Base-by-base conservation (phyloP, 2,888 invertebrate genomes). In the Luffia ferchaultella region DNA sequence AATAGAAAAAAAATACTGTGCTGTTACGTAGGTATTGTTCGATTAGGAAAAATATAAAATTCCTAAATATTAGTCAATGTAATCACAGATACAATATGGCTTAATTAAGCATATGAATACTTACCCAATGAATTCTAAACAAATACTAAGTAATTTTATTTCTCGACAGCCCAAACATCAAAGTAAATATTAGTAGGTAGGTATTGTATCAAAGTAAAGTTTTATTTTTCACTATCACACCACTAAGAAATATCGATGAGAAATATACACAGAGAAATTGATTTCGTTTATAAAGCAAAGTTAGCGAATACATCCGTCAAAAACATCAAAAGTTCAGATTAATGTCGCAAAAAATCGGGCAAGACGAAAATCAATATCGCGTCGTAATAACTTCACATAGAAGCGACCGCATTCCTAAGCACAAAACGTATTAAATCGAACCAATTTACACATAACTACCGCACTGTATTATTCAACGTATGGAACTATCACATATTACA, bases 341-440 rank as follows among this genome's bases (percentile, higher is more conserved):
- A 73, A 68, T 67, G 63, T 68, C 68, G 68, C 62, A 30, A 66
- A 73, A n/a, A 75, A 74, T 78, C 78, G 76, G 76, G 70, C 65
- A 76, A 72, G 72, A 70, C 69, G 68, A 80, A 82, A 82, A 83
- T 82, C 82, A 73, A 80, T 83, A 76, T 67, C 64, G 65, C 67
- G 69, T 68, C 63, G 74, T 70, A 70, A 72, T 65, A 71, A 73
- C 68, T 64, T 58, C 59, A 62, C 60, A 57, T 60, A 62, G 61
- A 66, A 61, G 62, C 61, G 65, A 62, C 61, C 59, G 65, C 65
- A 63, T 64, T 67, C 64, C 71, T 71, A 71, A 68, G 69, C 67
- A 66, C 63, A 66, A 62, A 62, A 62, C 30, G 46, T 20, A 12
- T 17, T 42, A 42, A 41, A 41, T 48, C 40, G 18, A 16, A 20